phyloP scores from a whole-genome alignment of 1,140 invertebrate species.

The Diploscapter pachys region DNA sequence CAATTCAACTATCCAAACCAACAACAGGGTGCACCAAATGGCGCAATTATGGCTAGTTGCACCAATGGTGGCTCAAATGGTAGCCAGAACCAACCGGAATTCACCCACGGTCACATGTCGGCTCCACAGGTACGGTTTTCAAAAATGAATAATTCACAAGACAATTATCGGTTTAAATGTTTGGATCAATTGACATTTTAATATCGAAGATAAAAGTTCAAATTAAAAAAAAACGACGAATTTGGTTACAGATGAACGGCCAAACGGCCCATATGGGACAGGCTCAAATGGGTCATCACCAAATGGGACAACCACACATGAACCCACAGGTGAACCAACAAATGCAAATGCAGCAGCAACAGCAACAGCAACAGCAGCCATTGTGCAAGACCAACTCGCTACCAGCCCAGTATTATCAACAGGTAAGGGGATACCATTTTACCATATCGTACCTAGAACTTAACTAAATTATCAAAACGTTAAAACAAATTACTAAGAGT shows the following conservation, averaged over 20 bases:
- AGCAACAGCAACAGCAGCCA: slow-evolving; percentile 16
- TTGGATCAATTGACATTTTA: too few species aligned
- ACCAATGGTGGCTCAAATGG: background rate
- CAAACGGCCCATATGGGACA: too few species aligned
- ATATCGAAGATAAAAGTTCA: too few species aligned
- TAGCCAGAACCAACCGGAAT: slow-evolving; percentile 2
- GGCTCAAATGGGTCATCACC: too few species aligned
- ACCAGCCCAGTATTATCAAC: slow-evolving; percentile 6
- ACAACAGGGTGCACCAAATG: background rate
- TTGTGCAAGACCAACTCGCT: slow-evolving; percentile 26
- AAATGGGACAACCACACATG: too few species aligned
- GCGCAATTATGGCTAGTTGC: background rate
- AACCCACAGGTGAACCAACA: too few species aligned
- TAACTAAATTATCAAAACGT: too few species aligned
- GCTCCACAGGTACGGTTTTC: background rate
- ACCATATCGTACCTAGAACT: too few species aligned
- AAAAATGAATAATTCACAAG: too few species aligned
- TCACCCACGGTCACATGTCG: background rate
- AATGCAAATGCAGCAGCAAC: background rate
- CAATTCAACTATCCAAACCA: slow-evolving; percentile 9
- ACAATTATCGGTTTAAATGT: too few species aligned
- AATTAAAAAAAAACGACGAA: background rate
- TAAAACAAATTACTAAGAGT: too few species aligned
- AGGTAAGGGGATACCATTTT: slow-evolving; percentile 21
- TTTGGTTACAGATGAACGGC: too few species aligned